A percentile compares a stretch with the other conserved stretches of the same genome.
Conservation (phyloP, 2,113 vertebrate genomes). For the Myotis davidii region DNA sequence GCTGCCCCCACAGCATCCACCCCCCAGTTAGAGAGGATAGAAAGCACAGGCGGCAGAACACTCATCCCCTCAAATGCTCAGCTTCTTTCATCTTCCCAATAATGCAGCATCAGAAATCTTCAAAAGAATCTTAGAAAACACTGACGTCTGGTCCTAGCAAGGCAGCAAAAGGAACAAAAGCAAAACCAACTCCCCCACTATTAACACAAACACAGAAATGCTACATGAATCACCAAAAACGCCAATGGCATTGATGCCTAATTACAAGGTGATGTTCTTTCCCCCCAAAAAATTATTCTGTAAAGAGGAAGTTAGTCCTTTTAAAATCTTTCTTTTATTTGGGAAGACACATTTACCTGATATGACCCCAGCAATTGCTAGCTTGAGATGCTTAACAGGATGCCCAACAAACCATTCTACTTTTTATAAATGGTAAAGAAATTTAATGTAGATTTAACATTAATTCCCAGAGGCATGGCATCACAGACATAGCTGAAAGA, state of each 20-base stretch:
- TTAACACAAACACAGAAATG: background rate
- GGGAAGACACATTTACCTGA: background rate
- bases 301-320: background rate
- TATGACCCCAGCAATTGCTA: background rate
- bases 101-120: background rate
- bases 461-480: background rate
- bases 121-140: background rate
- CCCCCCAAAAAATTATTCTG: background rate
- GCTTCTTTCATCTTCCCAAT: constrained; percentile 19
- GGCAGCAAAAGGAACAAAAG: background rate
- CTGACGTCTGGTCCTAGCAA: background rate
- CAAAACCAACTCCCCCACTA: background rate
- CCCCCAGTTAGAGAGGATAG: background rate
- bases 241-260: fast-evolving
- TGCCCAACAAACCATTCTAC: background rate
- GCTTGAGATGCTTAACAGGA: background rate
- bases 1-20: background rate
- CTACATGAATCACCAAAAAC: no score
- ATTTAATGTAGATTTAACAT: background rate
- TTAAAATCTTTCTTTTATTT: background rate
- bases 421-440: constrained; percentile 25
- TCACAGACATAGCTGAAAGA: background rate
- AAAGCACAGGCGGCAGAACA: background rate
- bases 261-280: background rate
- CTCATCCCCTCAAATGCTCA: background rate